These are phyloP conservation scores for Paradisaea rubra DNA, from an alignment of 2,113 vertebrate species.

Conservation along the genomic window DNA sequence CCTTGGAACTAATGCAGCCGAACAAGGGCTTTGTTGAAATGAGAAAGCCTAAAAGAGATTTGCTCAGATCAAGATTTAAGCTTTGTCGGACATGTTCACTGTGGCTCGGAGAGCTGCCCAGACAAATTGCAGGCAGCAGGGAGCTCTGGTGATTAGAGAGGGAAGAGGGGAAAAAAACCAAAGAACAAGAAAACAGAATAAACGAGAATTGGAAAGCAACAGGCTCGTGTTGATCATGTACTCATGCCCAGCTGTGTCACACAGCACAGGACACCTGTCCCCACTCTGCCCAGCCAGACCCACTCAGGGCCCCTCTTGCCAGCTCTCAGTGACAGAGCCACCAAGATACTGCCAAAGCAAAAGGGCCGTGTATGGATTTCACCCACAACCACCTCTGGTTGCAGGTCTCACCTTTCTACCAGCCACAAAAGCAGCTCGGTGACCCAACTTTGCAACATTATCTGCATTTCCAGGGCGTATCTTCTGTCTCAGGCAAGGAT, in stretches of 20 bases:
- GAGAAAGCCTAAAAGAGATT: constrained; percentile 57
- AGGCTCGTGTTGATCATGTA: rapidly evolving
- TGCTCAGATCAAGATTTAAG: constrained; percentile 47
- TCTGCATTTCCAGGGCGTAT: neutral
- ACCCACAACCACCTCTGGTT: neutral
- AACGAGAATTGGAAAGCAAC: neutral
- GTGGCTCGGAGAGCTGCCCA: neutral
- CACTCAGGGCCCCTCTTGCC: neutral
- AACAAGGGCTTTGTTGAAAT: constrained; percentile 41
- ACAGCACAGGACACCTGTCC: neutral
- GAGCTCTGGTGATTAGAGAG: neutral
- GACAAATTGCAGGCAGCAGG: neutral
- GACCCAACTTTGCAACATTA: neutral
- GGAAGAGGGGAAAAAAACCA: rapidly evolving
- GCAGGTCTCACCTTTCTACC: neutral
- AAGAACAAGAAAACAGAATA: neutral
- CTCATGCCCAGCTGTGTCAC: rapidly evolving
- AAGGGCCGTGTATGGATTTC: neutral
- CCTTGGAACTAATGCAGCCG: neutral
- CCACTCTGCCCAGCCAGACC: neutral
- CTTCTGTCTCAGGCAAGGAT: neutral
- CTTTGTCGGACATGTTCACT: constrained; percentile 1
- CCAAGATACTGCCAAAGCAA: neutral
- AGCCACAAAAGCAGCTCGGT: neutral
- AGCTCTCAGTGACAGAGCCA: neutral